phyloP scores from a whole-genome alignment of 1,140 invertebrate genomes.

The Helicoverpa zea region DNA sequence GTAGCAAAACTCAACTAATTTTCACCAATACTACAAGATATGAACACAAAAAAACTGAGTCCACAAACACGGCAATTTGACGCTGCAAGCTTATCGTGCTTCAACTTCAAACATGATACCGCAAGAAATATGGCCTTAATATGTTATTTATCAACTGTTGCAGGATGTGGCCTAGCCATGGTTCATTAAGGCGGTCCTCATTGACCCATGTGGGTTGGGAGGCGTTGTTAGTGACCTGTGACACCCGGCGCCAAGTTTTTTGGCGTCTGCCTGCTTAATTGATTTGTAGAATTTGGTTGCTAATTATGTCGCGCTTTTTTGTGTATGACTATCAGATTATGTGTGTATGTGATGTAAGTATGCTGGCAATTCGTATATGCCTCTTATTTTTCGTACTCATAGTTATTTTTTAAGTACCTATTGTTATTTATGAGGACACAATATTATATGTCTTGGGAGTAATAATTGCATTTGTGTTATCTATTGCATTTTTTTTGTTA shows the following conservation, averaged over 20 bases:
- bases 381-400: no score
- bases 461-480: no score
- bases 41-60: no score
- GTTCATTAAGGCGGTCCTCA: slow-evolving; percentile 69
- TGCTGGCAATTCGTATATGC: no score
- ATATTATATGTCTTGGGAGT: no score
- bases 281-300: slow-evolving; percentile 9
- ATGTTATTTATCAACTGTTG: slow-evolving; percentile 28
- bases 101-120: neutral
- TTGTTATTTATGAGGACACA: no score
- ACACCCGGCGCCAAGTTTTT: slow-evolving; percentile 78
- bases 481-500: no score
- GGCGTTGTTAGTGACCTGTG: slow-evolving; percentile 69
- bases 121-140: neutral
- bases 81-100: neutral
- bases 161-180: slow-evolving; percentile 63
- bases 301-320: neutral
- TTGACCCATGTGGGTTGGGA: slow-evolving; percentile 57
- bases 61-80: neutral
- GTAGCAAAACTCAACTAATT: no score
- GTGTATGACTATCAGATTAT: neutral
- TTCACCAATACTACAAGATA: no score
- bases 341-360: neutral
- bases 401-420: no score
- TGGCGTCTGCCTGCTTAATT: slow-evolving; percentile 57